phyloP scores from a whole-genome alignment of 1,140 invertebrate species.

The Adoxophyes honmai region DNA sequence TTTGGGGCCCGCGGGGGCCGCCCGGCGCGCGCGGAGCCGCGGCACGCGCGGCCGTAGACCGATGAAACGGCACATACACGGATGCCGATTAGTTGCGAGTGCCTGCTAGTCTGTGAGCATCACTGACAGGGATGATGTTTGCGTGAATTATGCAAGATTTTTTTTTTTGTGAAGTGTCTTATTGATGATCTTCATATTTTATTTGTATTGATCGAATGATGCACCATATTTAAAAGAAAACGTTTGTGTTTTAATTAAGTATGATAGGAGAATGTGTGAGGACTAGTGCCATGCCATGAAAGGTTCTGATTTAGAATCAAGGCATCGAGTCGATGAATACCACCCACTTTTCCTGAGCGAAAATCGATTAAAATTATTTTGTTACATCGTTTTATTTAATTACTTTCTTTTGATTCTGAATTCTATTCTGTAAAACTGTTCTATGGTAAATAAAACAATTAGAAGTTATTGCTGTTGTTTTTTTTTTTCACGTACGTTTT shows the following conservation, averaged over 20 bases:
- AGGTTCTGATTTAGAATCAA: slow-evolving; percentile 76
- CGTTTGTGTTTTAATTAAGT: slow-evolving; percentile 59
- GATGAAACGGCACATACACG: neutral
- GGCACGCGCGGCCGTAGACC: neutral
- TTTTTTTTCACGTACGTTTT: no score
- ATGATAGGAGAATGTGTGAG: slow-evolving; percentile 74
- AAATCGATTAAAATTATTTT: slow-evolving; percentile 63
- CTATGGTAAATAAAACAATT: slow-evolving; percentile 67
- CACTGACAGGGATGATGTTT: slow-evolving; percentile 74
- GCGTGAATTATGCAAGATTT: slow-evolving; percentile 73
- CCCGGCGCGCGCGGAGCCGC: neutral
- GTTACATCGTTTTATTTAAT: slow-evolving; percentile 60
- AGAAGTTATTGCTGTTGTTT: slow-evolving; percentile 39
- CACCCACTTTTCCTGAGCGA: slow-evolving; percentile 71
- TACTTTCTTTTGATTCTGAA: slow-evolving; percentile 51
- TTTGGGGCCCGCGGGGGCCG: no score
- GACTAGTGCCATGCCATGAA: slow-evolving; percentile 76
- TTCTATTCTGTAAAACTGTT: slow-evolving; percentile 65
- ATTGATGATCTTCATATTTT: slow-evolving; percentile 21
- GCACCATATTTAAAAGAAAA: slow-evolving; percentile 3
- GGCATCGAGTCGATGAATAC: slow-evolving; percentile 73
- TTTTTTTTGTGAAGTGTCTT: slow-evolving; percentile 48
- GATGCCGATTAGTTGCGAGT: slow-evolving; percentile 30
- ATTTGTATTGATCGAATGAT: slow-evolving; percentile 51
- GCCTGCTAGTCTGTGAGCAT: slow-evolving; percentile 74